These are phyloP conservation scores for Porites cylindrica DNA, from an alignment of 92 coral and sea anemone genomes.

Conservation along the genomic window DNA sequence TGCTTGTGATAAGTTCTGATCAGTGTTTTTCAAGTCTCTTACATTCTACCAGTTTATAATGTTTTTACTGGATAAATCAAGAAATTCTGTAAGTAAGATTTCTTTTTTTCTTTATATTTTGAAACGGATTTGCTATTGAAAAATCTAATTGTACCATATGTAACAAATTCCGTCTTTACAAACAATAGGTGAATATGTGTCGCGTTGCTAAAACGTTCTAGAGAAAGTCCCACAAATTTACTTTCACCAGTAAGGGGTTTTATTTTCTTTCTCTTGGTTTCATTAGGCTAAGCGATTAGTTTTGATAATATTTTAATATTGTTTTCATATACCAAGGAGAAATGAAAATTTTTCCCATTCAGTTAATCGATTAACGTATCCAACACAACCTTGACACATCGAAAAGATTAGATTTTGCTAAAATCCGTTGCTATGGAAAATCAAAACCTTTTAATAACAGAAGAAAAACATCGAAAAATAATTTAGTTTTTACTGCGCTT, in stretches of 20 bases:
- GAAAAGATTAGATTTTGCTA: background rate
- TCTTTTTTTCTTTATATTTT: background rate
- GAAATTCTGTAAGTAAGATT: slow-evolving; percentile 57
- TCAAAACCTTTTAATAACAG: no score
- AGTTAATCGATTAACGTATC: background rate
- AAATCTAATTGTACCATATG: no score
- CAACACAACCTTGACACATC: background rate
- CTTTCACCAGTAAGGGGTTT: no score
- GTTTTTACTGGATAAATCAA: slow-evolving; percentile 72
- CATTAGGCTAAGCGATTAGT: no score
- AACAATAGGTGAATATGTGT: no score
- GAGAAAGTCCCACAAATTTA: no score
- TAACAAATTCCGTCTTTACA: background rate
- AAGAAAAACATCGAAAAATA: no score
- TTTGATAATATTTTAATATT: background rate
- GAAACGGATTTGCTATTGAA: background rate
- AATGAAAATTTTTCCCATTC: background rate
- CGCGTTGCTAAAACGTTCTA: no score
- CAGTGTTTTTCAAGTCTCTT: background rate
- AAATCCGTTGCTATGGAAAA: background rate
- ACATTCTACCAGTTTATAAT: background rate
- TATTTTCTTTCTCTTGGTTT: no score
- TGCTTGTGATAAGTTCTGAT: background rate
- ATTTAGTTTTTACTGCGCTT: background rate
- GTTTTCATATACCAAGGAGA: background rate